These are phyloP conservation scores for Tenthredo notha DNA, from an alignment of 2,888 invertebrate species.

Conservation along the genomic window DNA sequence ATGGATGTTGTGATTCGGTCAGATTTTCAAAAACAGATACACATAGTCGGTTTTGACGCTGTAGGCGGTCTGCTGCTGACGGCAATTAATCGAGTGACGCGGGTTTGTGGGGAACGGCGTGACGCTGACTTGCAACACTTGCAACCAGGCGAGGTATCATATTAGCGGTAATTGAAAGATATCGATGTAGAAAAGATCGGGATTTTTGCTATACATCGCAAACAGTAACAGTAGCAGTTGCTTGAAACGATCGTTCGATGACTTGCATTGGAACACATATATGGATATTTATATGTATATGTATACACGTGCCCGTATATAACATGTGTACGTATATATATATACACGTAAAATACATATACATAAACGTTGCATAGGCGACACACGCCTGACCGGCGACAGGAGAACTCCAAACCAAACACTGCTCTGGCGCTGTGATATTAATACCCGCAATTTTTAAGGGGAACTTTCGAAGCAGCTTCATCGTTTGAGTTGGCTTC, in stretches of 20 bases:
- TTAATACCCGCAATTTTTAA: conserved; percentile 69
- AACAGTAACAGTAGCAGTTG: conserved; percentile 60
- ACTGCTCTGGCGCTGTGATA: conserved; percentile 60
- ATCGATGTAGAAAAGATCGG: conserved; percentile 63
- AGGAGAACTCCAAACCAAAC: conserved; percentile 51
- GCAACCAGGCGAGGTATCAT: conserved; percentile 69
- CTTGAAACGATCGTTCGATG: conserved; percentile 73
- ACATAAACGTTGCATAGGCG: conserved; percentile 12
- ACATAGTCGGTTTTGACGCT: conserved; percentile 21
- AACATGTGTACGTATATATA: not conserved
- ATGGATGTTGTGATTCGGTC: conserved; percentile 34
- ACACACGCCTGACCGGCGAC: conserved; percentile 49
- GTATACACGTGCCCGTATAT: not conserved
- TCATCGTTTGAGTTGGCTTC: conserved; percentile 73
- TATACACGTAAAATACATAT: not conserved
- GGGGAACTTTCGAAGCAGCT: conserved; percentile 61
- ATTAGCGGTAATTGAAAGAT: conserved; percentile 78
- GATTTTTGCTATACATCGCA: conserved; percentile 52
- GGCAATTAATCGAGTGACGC: conserved; percentile 75
- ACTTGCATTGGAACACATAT: conserved; percentile 69
- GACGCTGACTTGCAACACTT: conserved; percentile 75
- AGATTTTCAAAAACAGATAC: not conserved
- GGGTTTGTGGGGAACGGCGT: conserved; percentile 76
- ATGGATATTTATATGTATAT: not conserved
- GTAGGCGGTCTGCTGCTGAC: conserved; percentile 74